Base-by-base conservation (phyloP, 92 coral and sea anemone species). In the Diadumene lineata region DNA sequence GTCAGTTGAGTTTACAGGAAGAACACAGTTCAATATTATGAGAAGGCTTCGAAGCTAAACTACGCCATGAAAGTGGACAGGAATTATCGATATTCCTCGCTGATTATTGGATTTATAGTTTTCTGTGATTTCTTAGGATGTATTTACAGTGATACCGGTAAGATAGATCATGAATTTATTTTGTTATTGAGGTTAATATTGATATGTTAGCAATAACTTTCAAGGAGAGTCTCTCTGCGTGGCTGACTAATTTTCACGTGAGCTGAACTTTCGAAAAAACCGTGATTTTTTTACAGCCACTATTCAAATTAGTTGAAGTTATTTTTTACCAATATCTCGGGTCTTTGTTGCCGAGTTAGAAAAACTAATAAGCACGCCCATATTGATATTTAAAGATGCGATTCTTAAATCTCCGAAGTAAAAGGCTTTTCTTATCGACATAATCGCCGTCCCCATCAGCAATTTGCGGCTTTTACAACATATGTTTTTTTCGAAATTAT, bases 381-480 rank as follows among this genome's bases (percentile, higher is more conserved):
- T 18, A 48, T 56, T 13, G 8, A 56, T 56, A 72, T 72, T 56
- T 21, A 72, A 31, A 61, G 58, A 53, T 53, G 10, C 58, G 58
- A n/a, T n/a, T 53, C 58, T 3, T 53, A 13, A 21, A 53, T 53
- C 17, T 44, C 58, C 58, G 25, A 57, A 44, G 66, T 33, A 62
- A 28, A 30, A 62, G 38, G 68, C 31, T 58, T 51, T 50, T 56
- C 64, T 56, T 68, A 68, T 78, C 82, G 28, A 19, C 21, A 29
- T 67, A 68, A 67, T 66, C 72, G 57, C 24, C 64, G 28, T 53
- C 72, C 73, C 58, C 75, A 67, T 69, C 66, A 43, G 68, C 82
- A 78, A 78, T 78, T 78, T 78, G 82, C 82, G 82, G 82, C 82
- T 78, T 67, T 27, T 73, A 24, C 16, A 30, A 30, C 18, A 25